These are phyloP conservation scores for Tineola bisselliella DNA, from an alignment of 2,888 invertebrate species.

Conservation along the genomic window DNA sequence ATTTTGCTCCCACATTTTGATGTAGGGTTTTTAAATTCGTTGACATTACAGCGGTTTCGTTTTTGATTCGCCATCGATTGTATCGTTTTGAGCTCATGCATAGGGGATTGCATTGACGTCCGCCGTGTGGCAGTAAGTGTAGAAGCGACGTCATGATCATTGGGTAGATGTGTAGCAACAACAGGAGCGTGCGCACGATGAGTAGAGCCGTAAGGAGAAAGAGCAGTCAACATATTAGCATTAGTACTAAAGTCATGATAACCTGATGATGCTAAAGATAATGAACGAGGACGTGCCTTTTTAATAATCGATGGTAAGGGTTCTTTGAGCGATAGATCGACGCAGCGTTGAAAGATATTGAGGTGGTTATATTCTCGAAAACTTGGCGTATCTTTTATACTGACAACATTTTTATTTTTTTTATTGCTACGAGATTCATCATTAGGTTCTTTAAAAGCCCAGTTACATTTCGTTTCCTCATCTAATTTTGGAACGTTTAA, in stretches of 20 bases:
- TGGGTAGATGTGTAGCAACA: constrained; percentile 39
- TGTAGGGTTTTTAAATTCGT: constrained; percentile 27
- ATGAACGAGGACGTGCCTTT: constrained; percentile 31
- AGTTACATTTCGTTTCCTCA: neutral
- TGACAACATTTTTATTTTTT: constrained; percentile 42
- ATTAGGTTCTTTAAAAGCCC: neutral
- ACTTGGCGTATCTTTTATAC: constrained; percentile 61
- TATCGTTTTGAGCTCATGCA: constrained; percentile 20
- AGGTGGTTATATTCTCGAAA: constrained; percentile 58
- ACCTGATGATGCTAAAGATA: constrained; percentile 40
- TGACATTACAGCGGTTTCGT: constrained; percentile 20
- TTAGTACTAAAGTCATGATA: constrained; percentile 53
- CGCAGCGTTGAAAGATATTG: constrained; percentile 29
- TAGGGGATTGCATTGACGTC: constrained; percentile 14
- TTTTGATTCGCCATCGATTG: constrained; percentile 22
- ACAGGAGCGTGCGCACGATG: constrained; percentile 56
- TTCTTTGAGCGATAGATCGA: constrained; percentile 36
- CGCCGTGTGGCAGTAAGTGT: constrained; percentile 16
- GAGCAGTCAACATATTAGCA: constrained; percentile 69
- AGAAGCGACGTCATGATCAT: constrained; percentile 37
- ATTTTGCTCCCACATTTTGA: constrained; percentile 26
- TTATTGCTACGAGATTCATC: neutral
- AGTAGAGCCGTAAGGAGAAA: constrained; percentile 66
- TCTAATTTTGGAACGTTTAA: neutral
- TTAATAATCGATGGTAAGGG: constrained; percentile 47